Evolutionary conservation across 2,113 vertebrate genomes (phyloP).

Genomic region (Lophochroa leadbeateri): DNA sequence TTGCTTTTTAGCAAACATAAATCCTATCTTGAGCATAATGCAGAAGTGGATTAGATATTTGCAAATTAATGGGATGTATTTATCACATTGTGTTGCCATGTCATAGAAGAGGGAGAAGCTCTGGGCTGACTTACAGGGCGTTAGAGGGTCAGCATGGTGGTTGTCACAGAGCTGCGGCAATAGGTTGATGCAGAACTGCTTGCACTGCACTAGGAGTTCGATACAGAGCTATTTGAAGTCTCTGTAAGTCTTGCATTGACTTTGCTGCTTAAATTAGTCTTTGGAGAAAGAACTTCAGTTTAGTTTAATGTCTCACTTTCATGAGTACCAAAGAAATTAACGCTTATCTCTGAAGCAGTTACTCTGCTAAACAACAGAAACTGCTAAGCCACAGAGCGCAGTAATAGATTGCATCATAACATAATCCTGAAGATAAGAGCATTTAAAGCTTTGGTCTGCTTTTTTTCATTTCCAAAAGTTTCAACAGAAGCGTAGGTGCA

Average conservation of each 20-base stretch:
- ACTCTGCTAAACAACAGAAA: background rate
- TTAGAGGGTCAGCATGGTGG: background rate
- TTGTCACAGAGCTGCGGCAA: background rate
- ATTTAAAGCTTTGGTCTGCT: background rate
- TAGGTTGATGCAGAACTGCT: background rate
- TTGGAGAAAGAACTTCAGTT: background rate
- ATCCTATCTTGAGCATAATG: background rate
- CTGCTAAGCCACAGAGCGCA: background rate
- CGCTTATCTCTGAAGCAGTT: background rate
- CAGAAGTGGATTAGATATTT: background rate
- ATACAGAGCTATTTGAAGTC: background rate
- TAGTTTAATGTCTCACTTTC: background rate
- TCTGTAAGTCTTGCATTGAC: background rate
- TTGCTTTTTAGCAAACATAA: background rate
- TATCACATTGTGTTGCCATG: background rate
- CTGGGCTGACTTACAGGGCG: rapidly evolving
- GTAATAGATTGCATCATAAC: background rate
- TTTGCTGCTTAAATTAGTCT: background rate
- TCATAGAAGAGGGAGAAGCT: too few species aligned
- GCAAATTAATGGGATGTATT: background rate
- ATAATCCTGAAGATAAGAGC: background rate
- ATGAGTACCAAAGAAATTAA: background rate
- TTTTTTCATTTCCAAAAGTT: background rate
- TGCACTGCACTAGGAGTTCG: rapidly evolving
- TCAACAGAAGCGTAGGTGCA: background rate